Conservation (phyloP, 2,888 invertebrate genomes). For the Cantharis rufa region DNA sequence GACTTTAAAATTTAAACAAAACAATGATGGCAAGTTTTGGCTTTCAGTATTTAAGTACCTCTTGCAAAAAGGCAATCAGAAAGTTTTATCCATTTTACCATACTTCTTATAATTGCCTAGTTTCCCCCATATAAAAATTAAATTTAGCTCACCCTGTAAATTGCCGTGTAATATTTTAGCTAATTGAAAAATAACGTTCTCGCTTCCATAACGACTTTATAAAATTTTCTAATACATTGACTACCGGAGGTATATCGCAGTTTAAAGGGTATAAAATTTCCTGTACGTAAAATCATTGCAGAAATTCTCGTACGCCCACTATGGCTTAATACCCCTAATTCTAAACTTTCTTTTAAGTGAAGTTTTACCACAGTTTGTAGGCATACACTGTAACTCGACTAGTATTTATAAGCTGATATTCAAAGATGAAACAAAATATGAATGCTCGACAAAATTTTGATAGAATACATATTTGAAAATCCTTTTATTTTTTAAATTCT, state of each 20-base stretch:
- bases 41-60: no score
- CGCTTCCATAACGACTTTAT: not conserved
- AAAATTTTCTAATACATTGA: not conserved
- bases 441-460: not conserved
- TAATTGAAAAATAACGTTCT: not conserved
- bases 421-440: not conserved
- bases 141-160: no score
- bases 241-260: not conserved
- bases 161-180: no score
- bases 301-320: not conserved
- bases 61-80: no score
- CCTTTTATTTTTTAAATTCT: not conserved
- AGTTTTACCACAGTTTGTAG: not conserved
- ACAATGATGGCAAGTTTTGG: no score
- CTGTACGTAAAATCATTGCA: not conserved
- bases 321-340: not conserved
- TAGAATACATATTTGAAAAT: not conserved
- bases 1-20: no score
- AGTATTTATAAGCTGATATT: not conserved
- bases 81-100: no score
- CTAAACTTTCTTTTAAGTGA: not conserved
- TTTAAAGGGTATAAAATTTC: not conserved
- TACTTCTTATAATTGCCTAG: no score
- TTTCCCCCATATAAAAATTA: no score
- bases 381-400: not conserved